Conservation (phyloP, 2,797 vertebrate genomes). For the Meriones psammophilus region DNA sequence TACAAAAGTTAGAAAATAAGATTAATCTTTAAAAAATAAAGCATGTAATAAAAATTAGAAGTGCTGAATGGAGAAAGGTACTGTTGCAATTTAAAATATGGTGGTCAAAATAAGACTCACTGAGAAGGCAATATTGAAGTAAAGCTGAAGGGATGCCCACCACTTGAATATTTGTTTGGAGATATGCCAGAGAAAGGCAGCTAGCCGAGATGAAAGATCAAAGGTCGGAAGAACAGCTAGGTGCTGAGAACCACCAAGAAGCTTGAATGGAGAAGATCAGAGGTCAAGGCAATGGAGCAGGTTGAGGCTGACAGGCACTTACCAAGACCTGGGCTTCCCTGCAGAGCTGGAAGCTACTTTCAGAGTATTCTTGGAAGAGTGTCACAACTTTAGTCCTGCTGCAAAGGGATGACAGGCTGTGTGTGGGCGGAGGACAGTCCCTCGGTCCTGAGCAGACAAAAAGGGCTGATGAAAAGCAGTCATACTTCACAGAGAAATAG, state of each 20-base stretch:
- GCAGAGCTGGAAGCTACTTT: not conserved
- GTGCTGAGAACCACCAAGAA: not conserved
- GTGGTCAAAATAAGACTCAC: not conserved
- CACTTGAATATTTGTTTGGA: not conserved
- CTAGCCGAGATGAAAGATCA: not conserved
- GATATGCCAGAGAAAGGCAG: not conserved
- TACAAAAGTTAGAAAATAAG: not conserved
- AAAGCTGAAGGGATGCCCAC: not conserved
- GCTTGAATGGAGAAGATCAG: rapidly evolving
- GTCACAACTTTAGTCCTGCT: not conserved
- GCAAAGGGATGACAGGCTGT: not conserved
- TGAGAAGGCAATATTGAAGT: not conserved
- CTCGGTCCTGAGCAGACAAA: not conserved
- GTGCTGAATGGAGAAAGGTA: not conserved
- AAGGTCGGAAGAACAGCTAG: not conserved
- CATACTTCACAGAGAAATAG: not conserved
- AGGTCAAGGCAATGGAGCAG: no score
- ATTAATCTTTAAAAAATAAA: not conserved
- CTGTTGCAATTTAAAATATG: not conserved
- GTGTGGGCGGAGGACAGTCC: not conserved
- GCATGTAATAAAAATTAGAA: not conserved
- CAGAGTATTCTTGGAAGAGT: not conserved
- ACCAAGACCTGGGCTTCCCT: not conserved
- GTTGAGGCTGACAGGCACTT: not conserved
- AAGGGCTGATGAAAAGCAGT: not conserved